A percentile compares a stretch with the other conserved stretches of the same genome.
Evolutionary conservation across 2,888 invertebrate genomes (phyloP).

Genomic region (Itoplectis maculator): DNA sequence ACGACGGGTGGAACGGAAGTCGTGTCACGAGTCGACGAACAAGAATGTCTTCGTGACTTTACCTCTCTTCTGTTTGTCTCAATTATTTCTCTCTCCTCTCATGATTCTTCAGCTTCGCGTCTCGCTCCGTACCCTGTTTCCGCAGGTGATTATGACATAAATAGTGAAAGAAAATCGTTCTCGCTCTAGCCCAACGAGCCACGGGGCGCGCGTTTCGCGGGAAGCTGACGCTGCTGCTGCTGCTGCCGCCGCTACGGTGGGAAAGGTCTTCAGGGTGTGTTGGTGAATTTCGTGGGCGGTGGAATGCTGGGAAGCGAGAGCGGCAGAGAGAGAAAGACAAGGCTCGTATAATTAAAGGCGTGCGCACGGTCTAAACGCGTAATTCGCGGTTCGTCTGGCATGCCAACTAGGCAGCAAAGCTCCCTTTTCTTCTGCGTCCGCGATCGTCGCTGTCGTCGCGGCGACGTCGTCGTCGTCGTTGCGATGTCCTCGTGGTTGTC

Average conservation of each 20-base stretch:
- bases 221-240: too few relatives aligned
- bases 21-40: constrained; percentile 43
- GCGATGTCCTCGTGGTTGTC: background rate
- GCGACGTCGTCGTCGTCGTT: constrained; percentile 13
- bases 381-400: constrained; percentile 51
- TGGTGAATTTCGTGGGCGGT: constrained; percentile 28
- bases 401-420: constrained; percentile 18
- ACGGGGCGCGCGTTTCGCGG: constrained; percentile 22
- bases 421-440: constrained; percentile 24
- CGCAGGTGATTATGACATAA: constrained; percentile 81
- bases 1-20: constrained; percentile 62
- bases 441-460: background rate
- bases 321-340: constrained; percentile 62
- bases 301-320: constrained; percentile 51
- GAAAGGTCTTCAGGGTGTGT: constrained; percentile 22
- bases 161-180: constrained; percentile 78
- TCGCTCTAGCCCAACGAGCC: background rate
- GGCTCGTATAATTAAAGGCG: constrained; percentile 76
- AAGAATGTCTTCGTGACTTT: constrained; percentile 29
- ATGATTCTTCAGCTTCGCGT: too few relatives aligned
- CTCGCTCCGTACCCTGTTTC: constrained; percentile 69
- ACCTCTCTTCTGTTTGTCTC: constrained; percentile 51
- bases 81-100: constrained; percentile 9
- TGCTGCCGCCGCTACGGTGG: constrained; percentile 32
- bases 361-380: constrained; percentile 71